Percentiles rank a stretch among this genome's conserved stretches.
These are phyloP conservation scores for Irena cyanogastra DNA, from an alignment of 2,113 vertebrate species.

Conservation along the genomic window DNA sequence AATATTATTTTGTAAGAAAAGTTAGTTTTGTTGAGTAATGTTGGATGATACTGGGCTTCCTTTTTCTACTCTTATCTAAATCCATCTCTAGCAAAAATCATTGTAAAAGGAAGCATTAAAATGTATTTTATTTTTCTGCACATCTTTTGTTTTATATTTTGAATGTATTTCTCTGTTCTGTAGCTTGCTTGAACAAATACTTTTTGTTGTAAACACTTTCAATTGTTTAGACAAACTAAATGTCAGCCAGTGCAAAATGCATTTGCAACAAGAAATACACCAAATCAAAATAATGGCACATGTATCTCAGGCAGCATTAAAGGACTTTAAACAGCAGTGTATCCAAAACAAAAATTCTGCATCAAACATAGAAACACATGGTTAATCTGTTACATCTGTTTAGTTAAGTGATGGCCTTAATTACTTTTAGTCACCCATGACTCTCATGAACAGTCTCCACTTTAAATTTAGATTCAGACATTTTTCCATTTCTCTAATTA, in stretches of 20 bases:
- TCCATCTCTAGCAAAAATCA: neutral
- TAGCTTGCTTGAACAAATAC: slow-evolving; percentile 2
- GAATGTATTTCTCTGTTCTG: neutral
- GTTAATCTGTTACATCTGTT: slow-evolving; percentile 9
- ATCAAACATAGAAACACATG: neutral
- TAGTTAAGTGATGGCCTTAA: neutral
- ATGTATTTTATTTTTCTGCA: neutral
- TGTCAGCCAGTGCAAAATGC: slow-evolving; percentile 36
- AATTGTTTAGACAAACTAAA: slow-evolving; percentile 55
- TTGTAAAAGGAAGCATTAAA: neutral
- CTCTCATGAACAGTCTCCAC: neutral
- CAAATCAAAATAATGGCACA: slow-evolving; percentile 42
- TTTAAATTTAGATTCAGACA: neutral
- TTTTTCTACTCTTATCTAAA: neutral
- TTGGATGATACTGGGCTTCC: neutral
- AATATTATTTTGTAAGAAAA: neutral
- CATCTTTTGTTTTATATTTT: neutral
- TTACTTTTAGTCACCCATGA: neutral
- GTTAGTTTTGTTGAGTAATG: neutral
- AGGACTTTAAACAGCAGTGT: neutral
- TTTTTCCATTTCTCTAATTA: slow-evolving; percentile 7
- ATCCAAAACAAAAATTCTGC: neutral
- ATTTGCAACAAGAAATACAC: slow-evolving; percentile 36
- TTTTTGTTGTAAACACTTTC: slow-evolving; percentile 35
- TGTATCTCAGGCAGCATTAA: slow-evolving; percentile 1